Conservation (phyloP, 37 sponge, comb jelly and placozoan genomes). For the Sycon ciliatum region DNA sequence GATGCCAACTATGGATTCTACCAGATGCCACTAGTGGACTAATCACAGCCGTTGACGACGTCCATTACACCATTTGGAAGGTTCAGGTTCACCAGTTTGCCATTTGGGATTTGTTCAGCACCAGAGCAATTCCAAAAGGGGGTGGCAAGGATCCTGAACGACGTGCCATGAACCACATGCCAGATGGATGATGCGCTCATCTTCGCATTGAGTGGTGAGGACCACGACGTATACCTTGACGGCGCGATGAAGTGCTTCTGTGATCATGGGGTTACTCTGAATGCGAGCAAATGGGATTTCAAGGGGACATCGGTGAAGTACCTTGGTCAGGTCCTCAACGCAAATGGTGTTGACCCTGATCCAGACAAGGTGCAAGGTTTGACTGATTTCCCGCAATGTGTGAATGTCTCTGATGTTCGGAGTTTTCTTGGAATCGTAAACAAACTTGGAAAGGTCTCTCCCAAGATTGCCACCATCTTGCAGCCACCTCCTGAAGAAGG, state of each 20-base stretch:
- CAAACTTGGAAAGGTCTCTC: conserved; percentile 28
- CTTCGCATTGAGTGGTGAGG: background rate
- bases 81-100: background rate
- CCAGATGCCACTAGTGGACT: background rate
- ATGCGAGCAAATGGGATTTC: conserved; percentile 36
- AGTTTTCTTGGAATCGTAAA: conserved; percentile 32
- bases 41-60: background rate
- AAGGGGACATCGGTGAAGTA: background rate
- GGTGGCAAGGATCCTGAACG: background rate
- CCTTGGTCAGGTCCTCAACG: conserved; percentile 19
- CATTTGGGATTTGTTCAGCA: background rate
- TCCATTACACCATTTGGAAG: background rate
- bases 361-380: conserved; percentile 35
- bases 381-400: background rate
- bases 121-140: background rate
- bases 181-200: background rate
- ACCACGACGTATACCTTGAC: background rate
- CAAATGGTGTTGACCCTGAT: conserved; percentile 30
- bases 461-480: conserved; percentile 14
- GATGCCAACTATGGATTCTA: background rate
- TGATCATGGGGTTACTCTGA: conserved; percentile 32
- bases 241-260: background rate
- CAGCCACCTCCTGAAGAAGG: conserved; percentile 23
- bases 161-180: background rate
- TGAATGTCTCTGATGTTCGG: conserved; percentile 30